Evolutionary conservation across 2,888 invertebrate species (phyloP).

Genomic region (Diabrotica balteata): DNA sequence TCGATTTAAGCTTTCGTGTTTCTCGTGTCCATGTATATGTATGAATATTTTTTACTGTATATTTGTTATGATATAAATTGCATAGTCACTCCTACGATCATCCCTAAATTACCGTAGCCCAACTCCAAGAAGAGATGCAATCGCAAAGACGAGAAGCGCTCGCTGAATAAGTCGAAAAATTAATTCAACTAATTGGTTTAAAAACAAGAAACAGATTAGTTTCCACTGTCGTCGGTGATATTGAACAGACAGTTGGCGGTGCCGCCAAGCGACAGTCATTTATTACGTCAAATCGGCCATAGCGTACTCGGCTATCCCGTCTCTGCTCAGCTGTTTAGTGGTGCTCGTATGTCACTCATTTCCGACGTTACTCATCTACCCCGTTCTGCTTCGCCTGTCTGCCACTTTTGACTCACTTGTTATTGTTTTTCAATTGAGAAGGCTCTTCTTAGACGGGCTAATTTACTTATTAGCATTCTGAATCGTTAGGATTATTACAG

Average conservation of each 20-base stretch:
- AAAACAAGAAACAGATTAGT: conserved; percentile 54
- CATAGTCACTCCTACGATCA: not conserved
- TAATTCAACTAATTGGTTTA: conserved; percentile 61
- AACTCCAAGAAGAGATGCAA: conserved; percentile 31
- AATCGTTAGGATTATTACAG: too few relatives aligned
- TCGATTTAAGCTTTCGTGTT: too few relatives aligned
- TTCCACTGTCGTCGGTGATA: conserved; percentile 49
- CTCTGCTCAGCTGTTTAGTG: conserved; percentile 62
- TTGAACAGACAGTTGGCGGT: conserved; percentile 54
- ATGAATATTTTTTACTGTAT: too few relatives aligned
- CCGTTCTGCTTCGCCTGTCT: not conserved
- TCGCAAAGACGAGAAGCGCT: conserved; percentile 47
- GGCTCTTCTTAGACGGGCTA: not conserved
- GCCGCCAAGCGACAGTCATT: conserved; percentile 60
- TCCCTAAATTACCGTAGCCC: conserved; percentile 33
- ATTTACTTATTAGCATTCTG: not conserved
- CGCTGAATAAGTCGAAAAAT: conserved; percentile 55
- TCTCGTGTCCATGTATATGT: too few relatives aligned
- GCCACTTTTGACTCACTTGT: not conserved
- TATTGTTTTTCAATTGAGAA: not conserved
- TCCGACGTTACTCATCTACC: conserved; percentile 52
- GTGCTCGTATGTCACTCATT: conserved; percentile 63
- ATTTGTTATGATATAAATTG: too few relatives aligned
- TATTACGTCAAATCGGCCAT: conserved; percentile 62
- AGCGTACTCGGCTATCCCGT: conserved; percentile 58